Conservation (phyloP, 2,113 vertebrate species). For the Zeus faber region DNA sequence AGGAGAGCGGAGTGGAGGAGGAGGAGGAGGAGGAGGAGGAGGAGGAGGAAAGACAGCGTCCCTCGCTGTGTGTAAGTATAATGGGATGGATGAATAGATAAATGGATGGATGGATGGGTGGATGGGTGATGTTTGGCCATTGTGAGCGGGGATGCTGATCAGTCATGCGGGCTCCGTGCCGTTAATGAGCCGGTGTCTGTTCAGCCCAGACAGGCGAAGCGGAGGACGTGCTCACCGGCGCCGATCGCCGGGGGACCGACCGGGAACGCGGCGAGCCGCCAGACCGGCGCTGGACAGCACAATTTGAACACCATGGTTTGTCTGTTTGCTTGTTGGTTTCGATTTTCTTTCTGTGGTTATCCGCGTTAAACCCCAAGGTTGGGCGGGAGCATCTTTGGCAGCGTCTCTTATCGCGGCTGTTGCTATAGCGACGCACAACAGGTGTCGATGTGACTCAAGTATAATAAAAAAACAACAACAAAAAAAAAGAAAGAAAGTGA, state of each 20-base stretch:
- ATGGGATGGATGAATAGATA: constrained; percentile 17
- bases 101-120: not conserved
- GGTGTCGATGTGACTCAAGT: no score
- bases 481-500: no score
- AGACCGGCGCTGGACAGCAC: constrained; percentile 21
- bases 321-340: not conserved
- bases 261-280: constrained; percentile 30
- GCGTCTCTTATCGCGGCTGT: no score
- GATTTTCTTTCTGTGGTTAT: no score
- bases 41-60: constrained; percentile 16
- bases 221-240: constrained; percentile 51
- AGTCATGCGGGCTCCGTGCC: constrained; percentile 25
- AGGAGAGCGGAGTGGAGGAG: constrained; percentile 50
- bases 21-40: constrained; percentile 37
- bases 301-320: constrained; percentile 47
- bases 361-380: no score
- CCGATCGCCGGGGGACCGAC: constrained; percentile 44
- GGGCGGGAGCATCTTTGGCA: no score
- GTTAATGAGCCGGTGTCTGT: constrained; percentile 42
- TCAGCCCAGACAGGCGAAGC: constrained; percentile 51
- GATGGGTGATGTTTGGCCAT: not conserved
- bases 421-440: no score
- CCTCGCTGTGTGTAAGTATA: constrained; percentile 41
- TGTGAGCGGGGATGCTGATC: constrained; percentile 10
- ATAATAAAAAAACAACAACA: no score